Evolutionary conservation across 2,888 invertebrate species (phyloP).

Genomic region (Zele albiditarsus): DNA sequence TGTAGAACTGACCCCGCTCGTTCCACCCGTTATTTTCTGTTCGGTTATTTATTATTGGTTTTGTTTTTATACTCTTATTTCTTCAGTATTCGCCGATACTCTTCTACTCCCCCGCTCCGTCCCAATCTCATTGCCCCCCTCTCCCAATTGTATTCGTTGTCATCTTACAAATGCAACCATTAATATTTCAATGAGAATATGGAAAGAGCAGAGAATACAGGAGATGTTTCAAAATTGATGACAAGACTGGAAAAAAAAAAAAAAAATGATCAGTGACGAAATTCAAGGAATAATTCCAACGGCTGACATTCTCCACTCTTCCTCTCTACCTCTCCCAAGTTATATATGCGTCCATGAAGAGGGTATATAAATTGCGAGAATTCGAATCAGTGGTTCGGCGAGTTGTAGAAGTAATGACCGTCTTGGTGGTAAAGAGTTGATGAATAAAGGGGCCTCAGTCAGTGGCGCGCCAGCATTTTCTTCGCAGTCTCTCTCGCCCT

Average conservation of each 20-base stretch:
- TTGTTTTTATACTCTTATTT: neutral
- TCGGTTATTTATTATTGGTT: slow-evolving; percentile 5
- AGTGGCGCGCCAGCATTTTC: slow-evolving; percentile 21
- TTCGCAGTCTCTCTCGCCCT: neutral
- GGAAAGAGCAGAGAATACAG: neutral
- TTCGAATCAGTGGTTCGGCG: slow-evolving; percentile 24
- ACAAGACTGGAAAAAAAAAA: neutral
- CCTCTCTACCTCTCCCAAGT: neutral
- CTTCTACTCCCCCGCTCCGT: neutral
- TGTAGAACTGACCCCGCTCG: slow-evolving; percentile 58
- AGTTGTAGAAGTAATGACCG: slow-evolving; percentile 31
- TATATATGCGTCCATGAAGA: slow-evolving; percentile 8
- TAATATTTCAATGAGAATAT: no score
- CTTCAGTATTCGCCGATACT: neutral
- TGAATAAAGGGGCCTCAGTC: slow-evolving; percentile 30
- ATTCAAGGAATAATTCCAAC: slow-evolving; percentile 4
- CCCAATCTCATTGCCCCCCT: neutral
- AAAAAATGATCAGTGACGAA: slow-evolving; percentile 10
- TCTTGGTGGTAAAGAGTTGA: slow-evolving; percentile 27
- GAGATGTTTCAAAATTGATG: neutral
- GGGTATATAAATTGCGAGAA: slow-evolving; percentile 30
- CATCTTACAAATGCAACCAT: no score
- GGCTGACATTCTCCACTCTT: neutral
- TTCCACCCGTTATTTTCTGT: neutral
- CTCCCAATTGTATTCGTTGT: no score